A percentile compares a stretch with the other conserved stretches of the same genome.
These are phyloP conservation scores for Myrmecophaga tridactyla DNA, from an alignment of 2,113 vertebrate genomes.

Conservation along the genomic window DNA sequence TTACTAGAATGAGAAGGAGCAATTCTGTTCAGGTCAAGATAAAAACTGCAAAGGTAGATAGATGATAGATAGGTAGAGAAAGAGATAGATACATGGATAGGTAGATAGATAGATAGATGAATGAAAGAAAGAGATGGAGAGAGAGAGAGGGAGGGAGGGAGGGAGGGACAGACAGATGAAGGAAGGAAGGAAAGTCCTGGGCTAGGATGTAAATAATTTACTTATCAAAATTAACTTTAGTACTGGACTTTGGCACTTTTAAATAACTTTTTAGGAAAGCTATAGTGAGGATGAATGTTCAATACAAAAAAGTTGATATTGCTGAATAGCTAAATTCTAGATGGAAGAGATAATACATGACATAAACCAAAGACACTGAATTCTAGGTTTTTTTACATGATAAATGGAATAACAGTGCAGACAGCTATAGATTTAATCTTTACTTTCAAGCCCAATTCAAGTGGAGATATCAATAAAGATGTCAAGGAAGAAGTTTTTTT, in stretches of 20 bases:
- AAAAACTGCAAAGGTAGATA: no score
- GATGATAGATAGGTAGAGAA: background rate
- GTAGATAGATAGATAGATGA: no score
- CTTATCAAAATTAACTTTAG: background rate
- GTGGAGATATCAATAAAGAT: background rate
- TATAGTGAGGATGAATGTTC: fast-evolving
- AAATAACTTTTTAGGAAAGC: background rate
- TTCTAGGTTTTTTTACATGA: background rate
- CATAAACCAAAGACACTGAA: background rate
- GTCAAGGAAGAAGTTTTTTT: background rate
- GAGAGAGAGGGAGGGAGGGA: no score
- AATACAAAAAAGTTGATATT: background rate
- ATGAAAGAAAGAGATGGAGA: no score
- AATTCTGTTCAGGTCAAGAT: conserved; percentile 28
- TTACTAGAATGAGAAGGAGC: background rate
- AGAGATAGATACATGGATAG: no score
- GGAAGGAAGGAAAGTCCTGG: background rate
- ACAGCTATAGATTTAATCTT: background rate
- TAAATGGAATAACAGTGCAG: background rate
- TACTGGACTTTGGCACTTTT: background rate
- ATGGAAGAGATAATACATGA: background rate
- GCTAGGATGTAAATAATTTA: background rate
- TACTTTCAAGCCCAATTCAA: background rate
- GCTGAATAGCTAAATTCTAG: background rate
- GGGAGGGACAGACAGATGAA: background rate